Conservation (phyloP, 2,113 vertebrate genomes). For the Eclectus roratus region DNA sequence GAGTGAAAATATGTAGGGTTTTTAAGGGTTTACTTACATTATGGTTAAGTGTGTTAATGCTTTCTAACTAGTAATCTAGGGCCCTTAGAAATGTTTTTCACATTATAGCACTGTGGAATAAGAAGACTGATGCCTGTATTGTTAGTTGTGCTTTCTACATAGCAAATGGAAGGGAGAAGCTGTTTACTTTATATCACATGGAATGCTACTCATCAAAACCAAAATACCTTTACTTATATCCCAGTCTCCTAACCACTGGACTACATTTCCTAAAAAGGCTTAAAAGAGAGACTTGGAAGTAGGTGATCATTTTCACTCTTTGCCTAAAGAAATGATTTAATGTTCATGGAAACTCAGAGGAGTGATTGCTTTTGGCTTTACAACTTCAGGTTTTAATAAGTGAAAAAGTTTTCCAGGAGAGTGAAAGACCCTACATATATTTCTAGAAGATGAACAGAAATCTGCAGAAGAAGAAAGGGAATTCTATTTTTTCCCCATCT, state of each 20-base stretch:
- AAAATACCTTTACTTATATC: background rate
- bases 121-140: background rate
- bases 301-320: background rate
- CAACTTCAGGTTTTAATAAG: background rate
- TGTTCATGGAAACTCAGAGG: background rate
- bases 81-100: background rate
- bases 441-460: background rate
- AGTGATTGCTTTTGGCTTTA: background rate
- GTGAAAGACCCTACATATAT: background rate
- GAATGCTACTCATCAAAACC: background rate
- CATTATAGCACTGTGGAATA: background rate
- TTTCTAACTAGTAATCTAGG: background rate
- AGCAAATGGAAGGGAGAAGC: background rate
- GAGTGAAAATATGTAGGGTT: background rate
- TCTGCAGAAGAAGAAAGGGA: background rate
- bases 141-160: background rate
- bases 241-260: background rate
- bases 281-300: background rate
- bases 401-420: background rate
- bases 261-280: background rate
- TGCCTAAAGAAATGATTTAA: background rate
- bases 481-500: background rate
- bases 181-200: background rate
- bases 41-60: background rate
- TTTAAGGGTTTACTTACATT: background rate